phyloP scores from a whole-genome alignment of 2,888 invertebrate genomes.

The Periphyllus acericola region DNA sequence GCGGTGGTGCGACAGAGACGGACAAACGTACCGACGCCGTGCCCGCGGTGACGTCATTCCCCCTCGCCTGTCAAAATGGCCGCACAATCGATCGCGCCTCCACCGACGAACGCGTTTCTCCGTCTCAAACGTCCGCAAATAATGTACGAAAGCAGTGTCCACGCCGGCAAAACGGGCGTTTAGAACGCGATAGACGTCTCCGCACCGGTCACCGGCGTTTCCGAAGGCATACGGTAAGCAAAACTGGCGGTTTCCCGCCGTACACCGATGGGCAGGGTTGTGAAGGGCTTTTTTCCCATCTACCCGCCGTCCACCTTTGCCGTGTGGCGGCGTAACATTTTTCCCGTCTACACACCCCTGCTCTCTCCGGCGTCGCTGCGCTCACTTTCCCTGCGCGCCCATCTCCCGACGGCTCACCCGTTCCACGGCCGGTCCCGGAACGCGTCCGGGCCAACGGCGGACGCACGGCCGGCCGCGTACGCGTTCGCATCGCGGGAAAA shows the following conservation, averaged over 20 bases:
- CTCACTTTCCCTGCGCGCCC: constrained; percentile 60
- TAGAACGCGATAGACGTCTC: constrained; percentile 59
- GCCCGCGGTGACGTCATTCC: constrained; percentile 60
- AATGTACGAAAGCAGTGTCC: constrained; percentile 56
- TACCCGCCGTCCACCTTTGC: constrained; percentile 63
- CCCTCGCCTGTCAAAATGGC: constrained; percentile 62
- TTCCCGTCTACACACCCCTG: constrained; percentile 62
- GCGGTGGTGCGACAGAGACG: constrained; percentile 49
- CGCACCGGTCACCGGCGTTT: constrained; percentile 60
- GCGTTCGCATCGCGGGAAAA: constrained; percentile 12
- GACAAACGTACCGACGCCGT: constrained; percentile 47
- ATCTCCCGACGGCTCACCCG: constrained; percentile 60
- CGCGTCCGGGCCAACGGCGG: background rate
- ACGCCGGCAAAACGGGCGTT: constrained; percentile 56
- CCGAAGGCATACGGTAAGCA: constrained; percentile 60
- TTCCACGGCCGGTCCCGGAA: constrained; percentile 45
- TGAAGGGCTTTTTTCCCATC: constrained; percentile 63
- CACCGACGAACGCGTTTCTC: constrained; percentile 59
- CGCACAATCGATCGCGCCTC: constrained; percentile 61
- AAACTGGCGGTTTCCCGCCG: constrained; percentile 54
- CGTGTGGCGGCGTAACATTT: constrained; percentile 59
- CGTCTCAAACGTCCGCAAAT: constrained; percentile 61
- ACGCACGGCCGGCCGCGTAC: background rate
- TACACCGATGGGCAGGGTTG: constrained; percentile 61
- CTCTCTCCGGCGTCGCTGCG: constrained; percentile 48